Conservation (phyloP, 1,140 invertebrate species). For the Physella acuta region DNA sequence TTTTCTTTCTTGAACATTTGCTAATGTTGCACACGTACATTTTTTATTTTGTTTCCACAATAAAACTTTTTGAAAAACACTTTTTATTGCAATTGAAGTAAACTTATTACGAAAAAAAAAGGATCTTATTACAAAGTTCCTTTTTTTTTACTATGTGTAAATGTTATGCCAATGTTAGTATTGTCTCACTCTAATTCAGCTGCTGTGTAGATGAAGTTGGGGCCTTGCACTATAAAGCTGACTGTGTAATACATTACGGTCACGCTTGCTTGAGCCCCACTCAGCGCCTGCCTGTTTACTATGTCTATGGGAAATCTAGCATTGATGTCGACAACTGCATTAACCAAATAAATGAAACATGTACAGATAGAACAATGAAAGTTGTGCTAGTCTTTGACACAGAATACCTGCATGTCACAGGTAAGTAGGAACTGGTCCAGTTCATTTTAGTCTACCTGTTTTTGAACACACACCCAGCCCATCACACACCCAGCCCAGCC, state of each 20-base stretch:
- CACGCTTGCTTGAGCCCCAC: slow-evolving; percentile 79
- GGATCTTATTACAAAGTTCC: too few relatives aligned
- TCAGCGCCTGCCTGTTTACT: slow-evolving; percentile 64
- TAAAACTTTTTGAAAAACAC: too few relatives aligned
- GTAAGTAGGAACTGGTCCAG: too few relatives aligned
- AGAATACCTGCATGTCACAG: slow-evolving; percentile 69
- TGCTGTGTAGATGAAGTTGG: slow-evolving; percentile 93
- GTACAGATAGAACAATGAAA: slow-evolving; percentile 51
- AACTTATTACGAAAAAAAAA: too few relatives aligned
- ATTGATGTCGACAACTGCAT: slow-evolving; percentile 47
- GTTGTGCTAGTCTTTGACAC: slow-evolving; percentile 76
- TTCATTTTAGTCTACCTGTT: too few relatives aligned
- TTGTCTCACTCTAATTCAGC: slow-evolving; percentile 58
- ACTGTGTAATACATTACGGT: slow-evolving; percentile 89
- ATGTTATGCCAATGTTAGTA: not conserved
- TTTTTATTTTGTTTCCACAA: too few relatives aligned
- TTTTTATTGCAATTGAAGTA: too few relatives aligned
- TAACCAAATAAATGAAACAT: slow-evolving; percentile 32
- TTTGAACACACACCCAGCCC: too few relatives aligned
- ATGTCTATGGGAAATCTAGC: slow-evolving; percentile 61
- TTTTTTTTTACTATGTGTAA: not conserved
- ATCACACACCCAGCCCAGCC: too few relatives aligned
- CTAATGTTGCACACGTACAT: too few relatives aligned
- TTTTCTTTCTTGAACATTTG: too few relatives aligned
- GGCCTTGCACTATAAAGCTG: slow-evolving; percentile 79